Conservation (phyloP, 2,888 invertebrate genomes). For the Hirtodrosophila cameraria region DNA sequence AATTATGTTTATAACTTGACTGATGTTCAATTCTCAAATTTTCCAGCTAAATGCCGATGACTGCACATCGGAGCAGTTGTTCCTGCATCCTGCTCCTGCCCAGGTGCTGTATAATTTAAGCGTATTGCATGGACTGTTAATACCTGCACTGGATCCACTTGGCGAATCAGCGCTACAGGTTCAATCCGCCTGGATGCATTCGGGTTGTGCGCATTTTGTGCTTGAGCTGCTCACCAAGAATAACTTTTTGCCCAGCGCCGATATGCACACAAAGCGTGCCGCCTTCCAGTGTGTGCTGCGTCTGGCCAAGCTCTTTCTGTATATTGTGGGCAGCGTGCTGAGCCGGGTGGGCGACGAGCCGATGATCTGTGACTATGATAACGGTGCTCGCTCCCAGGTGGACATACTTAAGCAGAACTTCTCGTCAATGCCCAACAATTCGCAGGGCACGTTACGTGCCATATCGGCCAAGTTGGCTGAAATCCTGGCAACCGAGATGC, state of each 20-base stretch:
- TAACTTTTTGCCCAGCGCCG: constrained; percentile 92
- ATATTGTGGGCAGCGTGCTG: constrained; percentile 92
- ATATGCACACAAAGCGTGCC: constrained; percentile 90
- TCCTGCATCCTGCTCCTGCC: constrained; percentile 89
- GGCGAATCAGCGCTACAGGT: constrained; percentile 87
- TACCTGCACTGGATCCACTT: constrained; percentile 94
- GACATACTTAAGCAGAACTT: constrained; percentile 92
- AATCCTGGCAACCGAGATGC: constrained; percentile 89
- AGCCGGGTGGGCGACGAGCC: constrained; percentile 87
- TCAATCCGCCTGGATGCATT: constrained; percentile 87
- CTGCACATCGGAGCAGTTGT: constrained; percentile 86
- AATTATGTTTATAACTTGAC: background rate
- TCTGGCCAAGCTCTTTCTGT: constrained; percentile 94
- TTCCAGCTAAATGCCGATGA: constrained; percentile 65
- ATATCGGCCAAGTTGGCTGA: constrained; percentile 93
- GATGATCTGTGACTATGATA: constrained; percentile 84
- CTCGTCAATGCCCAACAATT: constrained; percentile 90
- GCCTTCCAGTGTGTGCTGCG: constrained; percentile 95
- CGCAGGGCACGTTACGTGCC: constrained; percentile 93
- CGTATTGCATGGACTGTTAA: constrained; percentile 94
- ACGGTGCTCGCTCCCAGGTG: constrained; percentile 85
- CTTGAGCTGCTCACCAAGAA: constrained; percentile 93
- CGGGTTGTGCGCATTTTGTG: constrained; percentile 87
- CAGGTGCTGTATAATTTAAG: constrained; percentile 91
- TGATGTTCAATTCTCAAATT: background rate